phyloP scores from a whole-genome alignment of 1,140 invertebrate species.

The Heliconius congener region DNA sequence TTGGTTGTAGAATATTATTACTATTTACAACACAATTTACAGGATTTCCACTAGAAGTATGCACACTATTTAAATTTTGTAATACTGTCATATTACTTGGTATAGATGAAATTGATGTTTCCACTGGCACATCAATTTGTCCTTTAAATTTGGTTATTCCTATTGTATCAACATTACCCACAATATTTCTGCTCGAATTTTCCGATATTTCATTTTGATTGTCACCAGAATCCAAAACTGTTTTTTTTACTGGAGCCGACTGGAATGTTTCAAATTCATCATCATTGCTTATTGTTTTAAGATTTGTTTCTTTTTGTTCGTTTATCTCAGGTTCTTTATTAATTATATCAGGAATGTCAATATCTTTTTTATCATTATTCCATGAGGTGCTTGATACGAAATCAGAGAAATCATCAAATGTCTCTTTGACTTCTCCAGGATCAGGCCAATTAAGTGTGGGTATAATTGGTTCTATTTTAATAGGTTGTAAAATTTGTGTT shows the following conservation, averaged over 20 bases:
- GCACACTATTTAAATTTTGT: conserved; percentile 15
- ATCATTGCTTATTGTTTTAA: conserved; percentile 44
- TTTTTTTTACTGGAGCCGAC: conserved; percentile 50
- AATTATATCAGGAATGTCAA: conserved; percentile 1
- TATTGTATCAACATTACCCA: neutral
- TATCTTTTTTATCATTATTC: conserved; percentile 44
- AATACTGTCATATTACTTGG: conserved; percentile 13
- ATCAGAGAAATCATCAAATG: conserved; percentile 74
- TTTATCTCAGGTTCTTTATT: neutral
- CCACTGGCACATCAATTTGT: neutral
- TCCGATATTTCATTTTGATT: neutral
- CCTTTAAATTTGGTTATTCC: neutral
- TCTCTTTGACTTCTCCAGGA: conserved; percentile 75
- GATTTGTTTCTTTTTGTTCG: neutral
- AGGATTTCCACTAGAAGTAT: neutral
- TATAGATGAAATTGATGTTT: conserved; percentile 13
- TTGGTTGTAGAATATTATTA: conserved; percentile 55
- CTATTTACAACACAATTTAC: conserved; percentile 18
- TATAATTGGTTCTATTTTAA: conserved; percentile 68
- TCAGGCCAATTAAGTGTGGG: conserved; percentile 78
- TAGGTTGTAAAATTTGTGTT: conserved; percentile 71
- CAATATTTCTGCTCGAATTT: neutral
- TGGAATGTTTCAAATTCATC: conserved; percentile 79
- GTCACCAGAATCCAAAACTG: conserved; percentile 7
- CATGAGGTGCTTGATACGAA: conserved; percentile 57